phyloP scores from a whole-genome alignment of 2,888 invertebrate genomes.

The Xylota sylvarum region DNA sequence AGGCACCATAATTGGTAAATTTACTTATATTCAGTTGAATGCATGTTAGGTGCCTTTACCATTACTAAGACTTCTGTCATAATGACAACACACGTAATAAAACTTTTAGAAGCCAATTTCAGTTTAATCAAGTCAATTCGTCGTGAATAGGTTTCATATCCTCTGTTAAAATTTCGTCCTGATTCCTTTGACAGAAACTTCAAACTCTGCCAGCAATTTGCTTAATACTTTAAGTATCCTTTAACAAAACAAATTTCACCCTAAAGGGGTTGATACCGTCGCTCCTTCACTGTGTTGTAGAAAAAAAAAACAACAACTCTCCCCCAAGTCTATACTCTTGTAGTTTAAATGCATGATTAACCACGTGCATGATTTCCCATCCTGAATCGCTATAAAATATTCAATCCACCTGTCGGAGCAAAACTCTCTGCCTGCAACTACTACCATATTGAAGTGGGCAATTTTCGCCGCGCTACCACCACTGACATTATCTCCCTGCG shows the following conservation, averaged over 20 bases:
- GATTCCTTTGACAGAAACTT: neutral
- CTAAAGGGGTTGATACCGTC: neutral
- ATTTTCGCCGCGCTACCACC: conserved; percentile 56
- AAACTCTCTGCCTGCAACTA: conserved; percentile 18
- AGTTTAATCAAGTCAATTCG: no score
- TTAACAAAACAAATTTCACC: conserved; percentile 28
- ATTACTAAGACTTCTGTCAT: no score
- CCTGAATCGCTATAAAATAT: conserved; percentile 70
- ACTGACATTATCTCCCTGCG: conserved; percentile 13
- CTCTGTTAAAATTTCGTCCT: no score
- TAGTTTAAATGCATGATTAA: conserved; percentile 72
- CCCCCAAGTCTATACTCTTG: no score
- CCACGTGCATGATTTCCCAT: conserved; percentile 76
- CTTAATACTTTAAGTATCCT: conserved; percentile 39
- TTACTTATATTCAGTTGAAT: no score
- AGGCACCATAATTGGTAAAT: no score
- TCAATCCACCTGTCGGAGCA: conserved; percentile 75
- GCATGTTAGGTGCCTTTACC: no score
- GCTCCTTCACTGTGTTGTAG: neutral
- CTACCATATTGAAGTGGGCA: conserved; percentile 55
- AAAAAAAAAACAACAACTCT: neutral
- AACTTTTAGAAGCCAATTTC: no score
- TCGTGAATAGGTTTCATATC: no score
- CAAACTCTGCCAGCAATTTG: conserved; percentile 18
- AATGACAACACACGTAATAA: no score